Base-by-base conservation (phyloP, 2,113 vertebrate species). In the Dicentrarchus labrax region DNA sequence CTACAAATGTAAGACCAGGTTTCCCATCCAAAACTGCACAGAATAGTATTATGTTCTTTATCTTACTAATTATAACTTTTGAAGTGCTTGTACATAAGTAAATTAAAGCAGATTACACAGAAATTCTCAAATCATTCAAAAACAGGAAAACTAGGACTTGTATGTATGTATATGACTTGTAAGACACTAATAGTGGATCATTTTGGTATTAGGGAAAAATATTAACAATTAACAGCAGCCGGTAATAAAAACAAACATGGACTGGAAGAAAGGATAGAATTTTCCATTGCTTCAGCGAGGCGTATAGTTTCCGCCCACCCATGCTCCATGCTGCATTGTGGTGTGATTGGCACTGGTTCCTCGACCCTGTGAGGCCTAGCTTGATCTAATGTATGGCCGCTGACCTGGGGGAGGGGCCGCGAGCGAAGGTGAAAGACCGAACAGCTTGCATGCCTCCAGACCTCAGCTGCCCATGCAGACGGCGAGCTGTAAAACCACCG, bases 391-490 rank as follows among this genome's bases (percentile, higher is more conserved):
- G 92, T 89, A 90, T 92, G 89, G 87, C 84, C 5, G 50, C 80
- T 92, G 93, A 94, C 92, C 91, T 86, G 85, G 83, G 85, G 92
- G 91, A 85, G 92, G 91, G 88, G 86, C 77, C 1, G 45, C 17
- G 9, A 86, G 85, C 66, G 47, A 69, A 93, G 89, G 90, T 93
- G 91, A 90, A 92, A 91, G 88, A 90, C 68, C 45, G 15, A 92
- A 92, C 94, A 94, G 93, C 93, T 93, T 94, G 94, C 92, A 88
- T 95, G 93, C 93, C 92, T 94, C 91, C 85, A 91, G 89, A 94
- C 88, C 88, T 91, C 92, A 87, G 89, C 88, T 93, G 91, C 79
- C 88, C 72, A 72, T 86, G 57, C 90, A 90, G 76, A 84, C 86
- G 22, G 64, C 10, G 57, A 86, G 86, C 59, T 24, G 67, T 80